phyloP scores from a whole-genome alignment of 1,140 invertebrate genomes.

The Orius laevigatus region DNA sequence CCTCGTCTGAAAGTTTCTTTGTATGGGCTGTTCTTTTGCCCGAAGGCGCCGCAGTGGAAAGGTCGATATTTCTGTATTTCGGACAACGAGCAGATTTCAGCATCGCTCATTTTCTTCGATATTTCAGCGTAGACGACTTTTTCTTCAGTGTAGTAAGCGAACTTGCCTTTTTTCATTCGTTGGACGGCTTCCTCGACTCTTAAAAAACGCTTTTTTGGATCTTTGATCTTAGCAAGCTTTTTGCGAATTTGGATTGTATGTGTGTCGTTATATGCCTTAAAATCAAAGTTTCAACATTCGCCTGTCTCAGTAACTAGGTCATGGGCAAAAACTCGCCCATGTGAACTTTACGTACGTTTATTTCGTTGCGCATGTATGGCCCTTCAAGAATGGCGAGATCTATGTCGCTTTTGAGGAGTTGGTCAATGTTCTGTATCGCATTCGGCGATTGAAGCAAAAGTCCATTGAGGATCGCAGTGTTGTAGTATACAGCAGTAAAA shows the following conservation, averaged over 20 bases:
- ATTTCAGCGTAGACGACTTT: constrained; percentile 7
- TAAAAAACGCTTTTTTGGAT: constrained; percentile 1
- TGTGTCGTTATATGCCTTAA: constrained; percentile 10
- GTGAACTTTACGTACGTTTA: too few species aligned
- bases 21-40: constrained; percentile 8
- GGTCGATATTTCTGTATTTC: constrained; percentile 10
- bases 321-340: too few species aligned
- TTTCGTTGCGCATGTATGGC: constrained; percentile 6
- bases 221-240: constrained; percentile 4
- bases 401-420: constrained; percentile 1
- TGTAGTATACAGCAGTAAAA: not conserved
- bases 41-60: constrained; percentile 6
- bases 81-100: constrained; percentile 7
- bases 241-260: not conserved
- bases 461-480: not conserved
- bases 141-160: constrained; percentile 12
- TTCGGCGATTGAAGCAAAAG: not conserved
- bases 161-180: constrained; percentile 9
- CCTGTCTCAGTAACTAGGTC: too few species aligned
- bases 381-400: constrained; percentile 6
- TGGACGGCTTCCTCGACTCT: constrained; percentile 4
- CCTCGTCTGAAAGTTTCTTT: constrained; percentile 11
- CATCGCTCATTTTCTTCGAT: constrained; percentile 2
- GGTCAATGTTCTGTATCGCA: not conserved
- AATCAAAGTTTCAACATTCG: not conserved